These are phyloP conservation scores for Platerodrilus igneus DNA, from an alignment of 2,888 invertebrate species.

Conservation along the genomic window DNA sequence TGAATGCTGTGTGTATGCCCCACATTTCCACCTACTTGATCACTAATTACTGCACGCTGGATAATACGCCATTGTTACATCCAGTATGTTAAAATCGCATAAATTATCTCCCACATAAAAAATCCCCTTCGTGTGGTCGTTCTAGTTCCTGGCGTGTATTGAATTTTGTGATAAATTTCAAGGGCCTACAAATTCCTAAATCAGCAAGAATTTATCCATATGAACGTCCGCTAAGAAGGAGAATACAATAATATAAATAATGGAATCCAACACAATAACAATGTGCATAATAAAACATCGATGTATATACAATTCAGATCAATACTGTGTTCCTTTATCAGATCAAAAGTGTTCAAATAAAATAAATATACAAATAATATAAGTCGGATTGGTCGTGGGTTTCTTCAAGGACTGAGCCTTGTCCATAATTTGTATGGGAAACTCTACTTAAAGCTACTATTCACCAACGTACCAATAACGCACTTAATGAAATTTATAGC, in stretches of 20 bases:
- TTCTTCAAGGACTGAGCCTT: neutral
- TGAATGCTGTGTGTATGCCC: conserved; percentile 43
- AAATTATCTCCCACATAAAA: conserved; percentile 40
- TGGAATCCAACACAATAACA: conserved; percentile 40
- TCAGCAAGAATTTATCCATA: too few species aligned
- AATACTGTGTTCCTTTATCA: conserved; percentile 47
- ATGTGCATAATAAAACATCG: conserved; percentile 44
- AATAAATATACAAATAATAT: conserved; percentile 41
- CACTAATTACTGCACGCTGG: conserved; percentile 47
- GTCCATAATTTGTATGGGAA: conserved; percentile 33
- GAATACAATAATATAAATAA: conserved; percentile 41
- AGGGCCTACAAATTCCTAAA: conserved; percentile 32
- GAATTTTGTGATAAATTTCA: conserved; percentile 14
- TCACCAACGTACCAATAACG: conserved; percentile 47
- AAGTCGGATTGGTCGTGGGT: conserved; percentile 11
- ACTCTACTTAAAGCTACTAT: conserved; percentile 41
- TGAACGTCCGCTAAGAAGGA: conserved; percentile 27
- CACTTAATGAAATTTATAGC: conserved; percentile 47
- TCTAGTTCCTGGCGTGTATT: conserved; percentile 9
- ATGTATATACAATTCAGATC: conserved; percentile 46
- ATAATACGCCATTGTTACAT: conserved; percentile 43
- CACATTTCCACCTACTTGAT: conserved; percentile 50
- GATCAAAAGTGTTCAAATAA: conserved; percentile 44
- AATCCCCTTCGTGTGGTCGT: conserved; percentile 23
- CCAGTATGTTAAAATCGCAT: conserved; percentile 47